Conservation (phyloP, 2,797 vertebrate genomes). For the Nyctalus aviator region DNA sequence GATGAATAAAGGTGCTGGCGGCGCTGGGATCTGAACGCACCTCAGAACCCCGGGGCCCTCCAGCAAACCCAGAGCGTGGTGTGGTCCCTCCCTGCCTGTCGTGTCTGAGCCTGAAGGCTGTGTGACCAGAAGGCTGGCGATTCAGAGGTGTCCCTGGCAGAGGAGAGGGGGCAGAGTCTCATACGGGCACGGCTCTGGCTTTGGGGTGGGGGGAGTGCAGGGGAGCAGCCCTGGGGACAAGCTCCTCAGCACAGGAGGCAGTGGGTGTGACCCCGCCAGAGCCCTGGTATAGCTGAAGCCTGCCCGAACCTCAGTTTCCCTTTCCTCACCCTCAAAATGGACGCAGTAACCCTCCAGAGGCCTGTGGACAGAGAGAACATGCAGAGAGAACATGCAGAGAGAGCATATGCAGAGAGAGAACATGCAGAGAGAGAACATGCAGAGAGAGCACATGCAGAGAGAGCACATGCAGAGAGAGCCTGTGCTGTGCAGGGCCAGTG, state of each 20-base stretch:
- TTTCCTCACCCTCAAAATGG: not conserved
- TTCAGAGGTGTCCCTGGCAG: rapidly evolving
- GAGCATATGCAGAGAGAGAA: not conserved
- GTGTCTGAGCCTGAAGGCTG: not conserved
- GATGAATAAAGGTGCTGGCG: not conserved
- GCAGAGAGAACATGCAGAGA: not conserved
- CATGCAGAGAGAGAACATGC: not conserved
- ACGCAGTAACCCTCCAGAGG: not conserved
- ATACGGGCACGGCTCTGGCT: not conserved
- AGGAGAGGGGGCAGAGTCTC: rapidly evolving
- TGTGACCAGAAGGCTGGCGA: not conserved
- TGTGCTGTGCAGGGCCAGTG: rapidly evolving
- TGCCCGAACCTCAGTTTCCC: not conserved
- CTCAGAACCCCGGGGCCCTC: rapidly evolving
- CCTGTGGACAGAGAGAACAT: not conserved
- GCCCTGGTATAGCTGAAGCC: too few relatives aligned
- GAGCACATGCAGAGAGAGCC: not conserved
- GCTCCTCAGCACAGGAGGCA: rapidly evolving
- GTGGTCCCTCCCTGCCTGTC: not conserved
- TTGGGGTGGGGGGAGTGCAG: not conserved
- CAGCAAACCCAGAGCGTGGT: not conserved
- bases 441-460: not conserved
- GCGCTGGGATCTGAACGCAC: rapidly evolving
- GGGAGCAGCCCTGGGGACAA: too few relatives aligned
- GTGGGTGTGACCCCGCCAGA: rapidly evolving